These are phyloP conservation scores for Oscheius sp. DNA, from an alignment of 2,888 invertebrate genomes.

Conservation along the genomic window DNA sequence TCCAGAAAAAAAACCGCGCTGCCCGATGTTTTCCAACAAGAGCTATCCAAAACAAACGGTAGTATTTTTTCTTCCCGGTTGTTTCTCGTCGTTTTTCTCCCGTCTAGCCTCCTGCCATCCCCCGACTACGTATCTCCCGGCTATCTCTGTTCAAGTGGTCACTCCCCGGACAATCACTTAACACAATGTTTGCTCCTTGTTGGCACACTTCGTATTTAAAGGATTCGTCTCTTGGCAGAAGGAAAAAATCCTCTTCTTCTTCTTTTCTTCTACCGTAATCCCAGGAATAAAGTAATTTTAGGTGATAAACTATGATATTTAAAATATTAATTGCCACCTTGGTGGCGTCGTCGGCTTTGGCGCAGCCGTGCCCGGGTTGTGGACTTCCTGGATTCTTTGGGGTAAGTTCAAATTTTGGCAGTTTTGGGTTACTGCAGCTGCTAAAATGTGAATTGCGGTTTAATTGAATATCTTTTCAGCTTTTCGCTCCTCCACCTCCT, in stretches of 20 bases:
- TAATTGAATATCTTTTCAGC: background rate
- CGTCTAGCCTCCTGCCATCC: conserved; percentile 17
- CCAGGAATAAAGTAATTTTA: background rate
- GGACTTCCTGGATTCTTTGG: conserved; percentile 19
- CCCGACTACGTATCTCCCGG: conserved; percentile 5
- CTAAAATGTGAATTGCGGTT: background rate
- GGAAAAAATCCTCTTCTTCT: background rate
- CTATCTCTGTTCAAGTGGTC: conserved; percentile 25
- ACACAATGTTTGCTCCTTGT: conserved; percentile 32
- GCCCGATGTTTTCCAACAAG: background rate
- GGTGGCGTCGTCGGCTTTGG: conserved; percentile 5
- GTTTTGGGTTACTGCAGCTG: too few relatives aligned
- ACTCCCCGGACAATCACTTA: conserved; percentile 30
- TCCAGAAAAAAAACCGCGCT: background rate
- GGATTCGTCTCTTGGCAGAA: background rate
- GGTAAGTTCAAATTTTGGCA: background rate
- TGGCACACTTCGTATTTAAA: conserved; percentile 36
- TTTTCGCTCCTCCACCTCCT: conserved; percentile 32
- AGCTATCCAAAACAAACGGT: conserved; percentile 8
- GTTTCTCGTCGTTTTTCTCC: conserved; percentile 5
- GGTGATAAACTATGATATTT: background rate
- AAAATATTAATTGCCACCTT: conserved; percentile 10
- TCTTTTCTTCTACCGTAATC: background rate
- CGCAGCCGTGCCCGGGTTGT: conserved; percentile 32
- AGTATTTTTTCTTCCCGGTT: conserved; percentile 17